phyloP scores from a whole-genome alignment of 2,797 vertebrate species.

The Coendou prehensilis region DNA sequence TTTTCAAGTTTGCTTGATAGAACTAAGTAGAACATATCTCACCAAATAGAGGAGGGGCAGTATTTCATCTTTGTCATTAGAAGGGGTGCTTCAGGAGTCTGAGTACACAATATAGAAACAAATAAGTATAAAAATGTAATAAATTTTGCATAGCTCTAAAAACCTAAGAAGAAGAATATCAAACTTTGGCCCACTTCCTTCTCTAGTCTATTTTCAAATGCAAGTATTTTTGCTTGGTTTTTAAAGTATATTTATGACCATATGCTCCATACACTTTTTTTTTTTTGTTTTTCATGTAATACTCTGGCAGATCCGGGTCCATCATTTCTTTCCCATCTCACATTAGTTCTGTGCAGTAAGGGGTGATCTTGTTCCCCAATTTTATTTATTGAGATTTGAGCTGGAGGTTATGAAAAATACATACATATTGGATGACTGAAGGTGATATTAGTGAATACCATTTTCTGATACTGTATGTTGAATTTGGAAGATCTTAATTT shows the following conservation, averaged over 20 bases:
- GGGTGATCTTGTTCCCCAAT: background rate
- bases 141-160: background rate
- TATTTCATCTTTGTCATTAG: background rate
- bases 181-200: background rate
- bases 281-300: background rate
- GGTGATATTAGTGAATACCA: background rate
- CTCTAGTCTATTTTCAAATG: background rate
- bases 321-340: background rate
- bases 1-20: conserved; percentile 40
- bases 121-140: conserved; percentile 5
- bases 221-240: conserved; percentile 36
- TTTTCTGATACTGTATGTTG: background rate
- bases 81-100: background rate
- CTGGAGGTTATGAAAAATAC: background rate
- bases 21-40: background rate
- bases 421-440: background rate
- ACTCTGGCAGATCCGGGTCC: background rate
- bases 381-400: background rate
- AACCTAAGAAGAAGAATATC: background rate
- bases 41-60: background rate
- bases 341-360: background rate
- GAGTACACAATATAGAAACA: background rate
- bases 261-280: background rate
- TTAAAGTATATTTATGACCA: background rate
- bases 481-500: conserved; percentile 43